Conservation (phyloP, 2,113 vertebrate genomes). For the Tetrax tetrax region DNA sequence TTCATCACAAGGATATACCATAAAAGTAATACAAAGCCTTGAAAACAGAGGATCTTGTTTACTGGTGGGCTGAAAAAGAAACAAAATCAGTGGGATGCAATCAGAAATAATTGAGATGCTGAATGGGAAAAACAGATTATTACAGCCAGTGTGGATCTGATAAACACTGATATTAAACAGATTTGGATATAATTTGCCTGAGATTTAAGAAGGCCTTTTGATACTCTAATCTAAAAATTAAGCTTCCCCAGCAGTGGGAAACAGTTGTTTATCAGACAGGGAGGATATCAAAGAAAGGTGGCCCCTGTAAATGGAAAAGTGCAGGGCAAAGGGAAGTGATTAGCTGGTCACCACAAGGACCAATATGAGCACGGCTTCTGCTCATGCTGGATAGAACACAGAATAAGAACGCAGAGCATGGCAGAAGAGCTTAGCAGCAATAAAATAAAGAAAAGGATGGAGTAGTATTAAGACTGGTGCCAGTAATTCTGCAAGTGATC, state of each 20-base stretch:
- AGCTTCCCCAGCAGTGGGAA: not conserved
- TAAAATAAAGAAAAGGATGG: not conserved
- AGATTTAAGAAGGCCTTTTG: not conserved
- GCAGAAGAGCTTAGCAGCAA: not conserved
- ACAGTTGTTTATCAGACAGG: not conserved
- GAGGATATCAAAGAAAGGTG: not conserved
- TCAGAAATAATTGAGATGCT: not conserved
- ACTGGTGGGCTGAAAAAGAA: not conserved
- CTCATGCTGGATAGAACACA: not conserved
- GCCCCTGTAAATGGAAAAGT: not conserved
- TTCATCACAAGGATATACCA: not conserved
- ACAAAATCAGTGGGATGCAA: not conserved
- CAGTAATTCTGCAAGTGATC: not conserved
- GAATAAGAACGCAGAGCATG: not conserved
- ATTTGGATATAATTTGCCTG: not conserved
- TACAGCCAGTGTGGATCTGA: not conserved
- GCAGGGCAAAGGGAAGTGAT: not conserved
- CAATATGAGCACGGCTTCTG: not conserved
- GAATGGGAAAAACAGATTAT: not conserved
- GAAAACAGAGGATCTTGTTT: not conserved
- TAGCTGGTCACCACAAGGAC: not conserved
- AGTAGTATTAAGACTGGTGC: not conserved
- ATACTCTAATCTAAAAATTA: not conserved
- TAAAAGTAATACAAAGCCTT: not conserved
- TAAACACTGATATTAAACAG: not conserved